Conservation (phyloP, 2,888 invertebrate species). For the Mesorhabditis sp. region DNA sequence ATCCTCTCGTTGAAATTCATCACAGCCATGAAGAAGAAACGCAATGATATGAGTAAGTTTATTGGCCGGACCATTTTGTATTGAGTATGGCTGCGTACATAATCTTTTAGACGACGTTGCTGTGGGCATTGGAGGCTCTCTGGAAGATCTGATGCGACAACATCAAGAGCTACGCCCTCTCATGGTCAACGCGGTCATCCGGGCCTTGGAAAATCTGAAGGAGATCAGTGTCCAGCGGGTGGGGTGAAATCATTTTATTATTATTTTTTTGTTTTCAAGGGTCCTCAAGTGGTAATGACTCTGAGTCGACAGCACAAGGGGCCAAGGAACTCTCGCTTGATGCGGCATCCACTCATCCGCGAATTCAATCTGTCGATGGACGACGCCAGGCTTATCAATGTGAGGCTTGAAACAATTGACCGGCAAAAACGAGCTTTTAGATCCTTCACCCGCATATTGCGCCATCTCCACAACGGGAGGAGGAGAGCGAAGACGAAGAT, state of each 20-base stretch:
- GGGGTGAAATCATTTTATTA: neutral
- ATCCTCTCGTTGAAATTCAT: conserved; percentile 78
- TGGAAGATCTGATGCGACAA: conserved; percentile 84
- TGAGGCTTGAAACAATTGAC: neutral
- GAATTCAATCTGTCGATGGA: neutral
- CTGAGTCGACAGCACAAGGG: neutral
- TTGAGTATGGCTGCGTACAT: conserved; percentile 15
- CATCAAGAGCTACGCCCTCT: conserved; percentile 77
- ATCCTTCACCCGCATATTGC: neutral
- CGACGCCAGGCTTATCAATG: neutral
- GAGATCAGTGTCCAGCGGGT: neutral
- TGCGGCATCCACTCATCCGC: neutral
- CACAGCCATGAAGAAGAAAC: conserved; percentile 77
- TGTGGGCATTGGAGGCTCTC: conserved; percentile 77
- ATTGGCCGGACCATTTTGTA: neutral
- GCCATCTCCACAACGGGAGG: conserved; percentile 9
- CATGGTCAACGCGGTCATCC: conserved; percentile 77
- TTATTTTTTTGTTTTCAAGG: neutral
- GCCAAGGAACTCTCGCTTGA: conserved; percentile 2
- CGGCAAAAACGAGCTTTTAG: conserved; percentile 7
- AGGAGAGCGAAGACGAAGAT: conserved; percentile 10
- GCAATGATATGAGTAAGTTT: conserved; percentile 68
- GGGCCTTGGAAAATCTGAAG: conserved; percentile 61
- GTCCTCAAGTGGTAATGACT: neutral
- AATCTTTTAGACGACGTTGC: conserved; percentile 70